Percentiles rank a stretch among this genome's conserved stretches.
Evolutionary conservation across 2,113 vertebrate genomes (phyloP).

Genomic region (Gadus macrocephalus): DNA sequence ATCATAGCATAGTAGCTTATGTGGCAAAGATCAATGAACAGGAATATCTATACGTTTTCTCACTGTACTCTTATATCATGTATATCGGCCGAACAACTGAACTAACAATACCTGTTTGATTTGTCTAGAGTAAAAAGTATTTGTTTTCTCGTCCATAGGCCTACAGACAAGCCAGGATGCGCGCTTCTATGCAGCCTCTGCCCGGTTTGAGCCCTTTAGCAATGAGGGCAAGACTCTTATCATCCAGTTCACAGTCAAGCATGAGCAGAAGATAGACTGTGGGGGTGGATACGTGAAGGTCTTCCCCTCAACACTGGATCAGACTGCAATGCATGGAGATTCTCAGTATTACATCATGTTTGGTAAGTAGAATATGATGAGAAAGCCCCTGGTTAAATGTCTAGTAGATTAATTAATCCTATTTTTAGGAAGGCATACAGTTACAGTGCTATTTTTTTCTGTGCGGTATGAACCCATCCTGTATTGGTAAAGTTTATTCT

Average conservation of each 20-base stretch:
- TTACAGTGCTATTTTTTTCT: no score
- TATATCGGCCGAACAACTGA: no score
- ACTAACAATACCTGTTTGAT: no score
- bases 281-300: slow-evolving; percentile 85
- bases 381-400: not conserved
- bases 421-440: no score
- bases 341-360: slow-evolving; percentile 86
- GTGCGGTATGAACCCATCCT: not conserved
- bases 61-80: no score
- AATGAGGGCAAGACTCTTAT: slow-evolving; percentile 80
- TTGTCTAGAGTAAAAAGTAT: no score
- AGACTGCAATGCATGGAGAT: slow-evolving; percentile 74
- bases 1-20: no score
- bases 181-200: slow-evolving; percentile 81
- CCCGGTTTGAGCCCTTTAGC: slow-evolving; percentile 79
- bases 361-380: slow-evolving; percentile 62
- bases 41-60: no score
- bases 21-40: no score
- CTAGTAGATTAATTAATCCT: no score
- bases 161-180: slow-evolving; percentile 84
- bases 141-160: slow-evolving; percentile 61
- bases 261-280: slow-evolving; percentile 87
- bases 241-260: slow-evolving; percentile 85
- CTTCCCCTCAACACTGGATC: slow-evolving; percentile 77
- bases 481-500: not conserved